A percentile compares a stretch with the other conserved stretches of the same genome.
phyloP scores from a whole-genome alignment of 1,140 invertebrate species.

The Diorhabda elongata region DNA sequence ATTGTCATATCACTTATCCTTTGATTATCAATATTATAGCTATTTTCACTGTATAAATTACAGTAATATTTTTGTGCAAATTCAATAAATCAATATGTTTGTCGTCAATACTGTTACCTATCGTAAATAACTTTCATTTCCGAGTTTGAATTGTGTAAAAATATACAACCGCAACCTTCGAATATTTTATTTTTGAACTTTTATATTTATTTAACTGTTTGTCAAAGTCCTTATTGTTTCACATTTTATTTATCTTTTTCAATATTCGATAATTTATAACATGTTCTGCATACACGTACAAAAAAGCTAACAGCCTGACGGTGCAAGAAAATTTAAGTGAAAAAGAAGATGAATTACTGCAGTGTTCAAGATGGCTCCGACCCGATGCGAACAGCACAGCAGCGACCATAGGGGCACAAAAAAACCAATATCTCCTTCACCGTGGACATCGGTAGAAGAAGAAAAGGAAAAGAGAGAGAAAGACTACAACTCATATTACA shows the following conservation, averaged over 20 bases:
- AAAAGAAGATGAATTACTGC: constrained; percentile 40
- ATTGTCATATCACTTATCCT: no score
- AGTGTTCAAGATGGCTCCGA: constrained; percentile 39
- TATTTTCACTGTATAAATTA: no score
- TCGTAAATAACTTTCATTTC: no score
- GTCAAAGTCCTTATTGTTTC: neutral
- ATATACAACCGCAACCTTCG: no score
- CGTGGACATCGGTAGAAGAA: constrained; percentile 32
- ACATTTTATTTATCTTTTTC: constrained; percentile 14
- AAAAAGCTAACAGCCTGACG: constrained; percentile 20
- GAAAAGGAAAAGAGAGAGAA: constrained; percentile 31
- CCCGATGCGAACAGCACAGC: constrained; percentile 14
- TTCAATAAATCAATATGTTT: no score
- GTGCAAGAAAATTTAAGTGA: constrained; percentile 36
- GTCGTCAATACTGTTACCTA: no score
- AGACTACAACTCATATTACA: constrained; percentile 42
- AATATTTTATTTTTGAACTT: no score
- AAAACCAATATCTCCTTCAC: constrained; percentile 36
- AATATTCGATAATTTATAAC: constrained; percentile 14
- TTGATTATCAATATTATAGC: no score
- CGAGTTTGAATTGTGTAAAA: no score
- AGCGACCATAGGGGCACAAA: constrained; percentile 28
- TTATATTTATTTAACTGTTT: neutral
- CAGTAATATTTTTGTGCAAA: no score
- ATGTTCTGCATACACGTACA: constrained; percentile 12